A percentile compares a stretch with the other conserved stretches of the same genome.
phyloP scores from a whole-genome alignment of 2,113 vertebrate species.

The Fulica atra region DNA sequence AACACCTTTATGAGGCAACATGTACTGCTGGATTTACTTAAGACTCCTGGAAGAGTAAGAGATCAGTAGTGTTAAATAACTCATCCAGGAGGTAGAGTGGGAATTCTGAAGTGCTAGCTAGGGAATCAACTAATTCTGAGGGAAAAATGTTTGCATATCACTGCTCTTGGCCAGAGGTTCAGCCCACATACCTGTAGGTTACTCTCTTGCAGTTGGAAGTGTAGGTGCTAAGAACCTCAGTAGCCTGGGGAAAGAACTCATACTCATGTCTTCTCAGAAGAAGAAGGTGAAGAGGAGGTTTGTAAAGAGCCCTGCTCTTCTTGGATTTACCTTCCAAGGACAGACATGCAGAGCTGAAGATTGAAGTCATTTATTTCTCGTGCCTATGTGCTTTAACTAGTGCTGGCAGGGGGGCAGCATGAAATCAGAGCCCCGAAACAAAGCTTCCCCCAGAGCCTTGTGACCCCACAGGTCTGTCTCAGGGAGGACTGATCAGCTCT shows the following conservation, averaged over 20 bases:
- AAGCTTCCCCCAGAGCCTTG: neutral
- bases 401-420: neutral
- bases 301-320: neutral
- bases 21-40: neutral
- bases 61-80: neutral
- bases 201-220: neutral
- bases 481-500: neutral
- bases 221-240: neutral
- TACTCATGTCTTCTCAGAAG: neutral
- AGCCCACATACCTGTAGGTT: neutral
- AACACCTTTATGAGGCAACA: neutral
- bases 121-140: neutral
- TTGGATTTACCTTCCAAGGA: neutral
- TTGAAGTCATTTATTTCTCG: neutral
- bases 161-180: neutral
- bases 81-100: neutral
- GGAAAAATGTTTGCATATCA: neutral
- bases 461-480: neutral
- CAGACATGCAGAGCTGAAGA: neutral
- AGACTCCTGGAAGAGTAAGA: neutral
- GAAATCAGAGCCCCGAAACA: neutral
- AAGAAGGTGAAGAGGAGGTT: neutral
- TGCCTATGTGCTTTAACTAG: neutral
- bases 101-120: neutral
- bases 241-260: neutral